A percentile compares a stretch with the other conserved stretches of the same genome.
Evolutionary conservation across 2,888 invertebrate genomes (phyloP).

Genomic region (Ametastegia equiseti): DNA sequence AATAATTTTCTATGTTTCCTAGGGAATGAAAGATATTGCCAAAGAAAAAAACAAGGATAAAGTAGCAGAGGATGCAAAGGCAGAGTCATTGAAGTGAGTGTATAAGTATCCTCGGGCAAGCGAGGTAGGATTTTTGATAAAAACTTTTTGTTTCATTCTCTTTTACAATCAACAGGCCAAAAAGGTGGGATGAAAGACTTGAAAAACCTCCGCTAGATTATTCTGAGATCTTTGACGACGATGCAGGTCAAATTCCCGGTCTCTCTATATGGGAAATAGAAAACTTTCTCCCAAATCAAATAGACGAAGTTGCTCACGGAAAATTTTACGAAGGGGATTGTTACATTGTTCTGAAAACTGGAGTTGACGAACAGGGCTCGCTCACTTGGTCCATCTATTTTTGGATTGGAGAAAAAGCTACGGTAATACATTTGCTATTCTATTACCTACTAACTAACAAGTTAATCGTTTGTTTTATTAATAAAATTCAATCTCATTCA

Average conservation of each 20-base stretch:
- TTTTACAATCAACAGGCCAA: slow-evolving; percentile 82
- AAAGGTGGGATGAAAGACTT: slow-evolving; percentile 96
- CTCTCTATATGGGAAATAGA: slow-evolving; percentile 99
- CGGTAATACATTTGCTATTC: slow-evolving; percentile 78
- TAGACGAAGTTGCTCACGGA: slow-evolving; percentile 95
- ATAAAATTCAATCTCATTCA: background rate
- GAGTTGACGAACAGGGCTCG: slow-evolving; percentile 88
- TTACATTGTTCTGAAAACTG: slow-evolving; percentile 96
- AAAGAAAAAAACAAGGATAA: slow-evolving; percentile 88
- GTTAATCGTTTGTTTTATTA: background rate
- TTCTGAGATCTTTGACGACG: slow-evolving; percentile 97
- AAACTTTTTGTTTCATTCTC: slow-evolving; percentile 40
- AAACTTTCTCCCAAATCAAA: slow-evolving; percentile 97
- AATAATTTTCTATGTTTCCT: slow-evolving; percentile 43
- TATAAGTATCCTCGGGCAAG: slow-evolving; percentile 26
- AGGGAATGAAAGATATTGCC: slow-evolving; percentile 92
- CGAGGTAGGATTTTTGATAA: slow-evolving; percentile 12
- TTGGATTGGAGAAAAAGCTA: slow-evolving; percentile 98
- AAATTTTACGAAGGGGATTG: slow-evolving; percentile 99
- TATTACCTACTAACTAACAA: slow-evolving; percentile 21
- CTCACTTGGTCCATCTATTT: slow-evolving; percentile 98
- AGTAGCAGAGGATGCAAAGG: slow-evolving; percentile 82
- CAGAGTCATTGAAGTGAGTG: slow-evolving; percentile 84
- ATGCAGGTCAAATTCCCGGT: slow-evolving; percentile 95
- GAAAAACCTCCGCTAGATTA: slow-evolving; percentile 98